Evolutionary conservation across 2,113 vertebrate genomes (phyloP), one percentile per base, ranked within the genome.

Genomic region (Ranitomeya imitator): DNA sequence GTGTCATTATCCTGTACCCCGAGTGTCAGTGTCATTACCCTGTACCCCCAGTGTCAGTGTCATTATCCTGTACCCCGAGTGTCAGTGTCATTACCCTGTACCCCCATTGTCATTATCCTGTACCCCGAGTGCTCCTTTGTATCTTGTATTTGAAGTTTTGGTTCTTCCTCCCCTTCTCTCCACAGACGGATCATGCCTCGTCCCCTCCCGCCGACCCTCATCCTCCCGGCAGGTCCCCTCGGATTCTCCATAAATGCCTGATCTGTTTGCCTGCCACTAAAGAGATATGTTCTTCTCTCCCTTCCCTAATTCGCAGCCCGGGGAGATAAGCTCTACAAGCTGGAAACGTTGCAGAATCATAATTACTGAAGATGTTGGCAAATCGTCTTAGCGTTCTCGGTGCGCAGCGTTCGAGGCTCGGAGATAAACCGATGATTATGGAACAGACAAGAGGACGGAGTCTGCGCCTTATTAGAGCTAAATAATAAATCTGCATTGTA

Each of bases 361-460:
- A 85, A 85, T 77, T 85, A 85, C 84, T 45, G 19, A 77, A 77
- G 71, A 61, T 61, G 26, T 45, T 60, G 69, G 13, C 55, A 74
- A 76, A 85, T 60, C 15, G 23, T 59, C 84, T 85, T 59, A 51
- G 60, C 15, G 79, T 69, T 83, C 63, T 23, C 37, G 7, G 19
- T 83, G 81, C 16, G 31, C 18, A 13, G 45, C 11, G 45, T 69
- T 52, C 69, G 61, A 23, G 10, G 61, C 80, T 65, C 45, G 60
- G 79, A 65, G 80, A 61, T 65, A 51, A 61, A 83, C 80, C 80
- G n/a, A n/a, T 14, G 80, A 83, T 63, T 83, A 45, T 13, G 14
- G 65, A 65, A n/a, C 31, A 45, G 60, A 83, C 59, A 10, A 10
- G 37, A 57, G 51, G 8, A 76, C 45, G 11, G 15, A 21, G 37